Conservation (phyloP, 92 coral and sea anemone genomes). For the Zoanthus gigantus region DNA sequence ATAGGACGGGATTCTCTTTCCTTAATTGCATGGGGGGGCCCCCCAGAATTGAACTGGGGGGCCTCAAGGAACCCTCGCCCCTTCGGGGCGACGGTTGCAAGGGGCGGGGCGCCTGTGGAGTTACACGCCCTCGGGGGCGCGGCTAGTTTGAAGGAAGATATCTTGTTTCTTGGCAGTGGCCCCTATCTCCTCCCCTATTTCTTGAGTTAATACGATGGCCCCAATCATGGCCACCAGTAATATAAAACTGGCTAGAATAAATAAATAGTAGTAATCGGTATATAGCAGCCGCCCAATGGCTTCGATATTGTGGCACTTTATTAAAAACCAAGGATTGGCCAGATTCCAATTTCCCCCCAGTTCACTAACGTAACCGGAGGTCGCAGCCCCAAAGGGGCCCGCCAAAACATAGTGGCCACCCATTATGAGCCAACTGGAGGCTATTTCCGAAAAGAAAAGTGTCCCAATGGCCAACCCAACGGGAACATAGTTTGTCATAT, state of each 20-base stretch:
- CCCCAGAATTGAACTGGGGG: constrained; percentile 46
- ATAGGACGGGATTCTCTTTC: constrained; percentile 82
- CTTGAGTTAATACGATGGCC: constrained; percentile 80
- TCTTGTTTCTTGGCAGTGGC: constrained; percentile 81
- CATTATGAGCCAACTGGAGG: constrained; percentile 78
- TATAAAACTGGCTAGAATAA: constrained; percentile 77
- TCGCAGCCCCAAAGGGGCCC: constrained; percentile 61
- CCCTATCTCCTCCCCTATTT: constrained; percentile 73
- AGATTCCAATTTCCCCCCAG: constrained; percentile 59
- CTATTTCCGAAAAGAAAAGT: constrained; percentile 76
- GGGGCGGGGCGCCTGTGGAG: constrained; percentile 6
- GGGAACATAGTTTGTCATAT: constrained; percentile 82
- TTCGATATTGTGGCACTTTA: constrained; percentile 69
- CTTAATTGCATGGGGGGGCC: constrained; percentile 70
- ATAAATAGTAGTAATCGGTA: constrained; percentile 73
- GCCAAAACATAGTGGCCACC: constrained; percentile 71
- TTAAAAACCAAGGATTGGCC: constrained; percentile 75
- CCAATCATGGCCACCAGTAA: constrained; percentile 81
- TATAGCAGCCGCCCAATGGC: constrained; percentile 78
- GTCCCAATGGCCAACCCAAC: constrained; percentile 77
- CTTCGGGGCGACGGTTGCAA: constrained; percentile 11
- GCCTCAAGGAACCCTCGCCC: constrained; percentile 11
- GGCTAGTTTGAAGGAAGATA: constrained; percentile 80
- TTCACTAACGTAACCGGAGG: constrained; percentile 34
- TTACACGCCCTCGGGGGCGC: constrained; percentile 58